Base-by-base conservation (phyloP, 2,113 vertebrate genomes). In the Tonatia bakeri region DNA sequence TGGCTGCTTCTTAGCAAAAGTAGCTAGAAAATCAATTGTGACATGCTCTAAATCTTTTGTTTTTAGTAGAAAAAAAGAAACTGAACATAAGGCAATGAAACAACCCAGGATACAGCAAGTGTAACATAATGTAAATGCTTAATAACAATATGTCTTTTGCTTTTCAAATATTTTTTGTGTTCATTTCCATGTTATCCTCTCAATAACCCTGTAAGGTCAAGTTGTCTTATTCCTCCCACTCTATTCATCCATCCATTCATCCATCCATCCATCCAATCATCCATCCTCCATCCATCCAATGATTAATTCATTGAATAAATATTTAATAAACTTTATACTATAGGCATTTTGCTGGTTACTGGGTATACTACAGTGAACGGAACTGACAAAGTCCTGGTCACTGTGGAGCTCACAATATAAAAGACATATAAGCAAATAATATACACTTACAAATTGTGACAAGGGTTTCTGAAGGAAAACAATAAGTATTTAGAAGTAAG, bases 31-130 rank as follows among this genome's bases (percentile, higher is more conserved):
- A 94, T 92, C 20, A 96, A 70, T 72, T 86, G 17, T 26, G 82
- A 88, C 88, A 85, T 81, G 7, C 0, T 22, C 14, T 92, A 64
- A 76, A 52, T 76, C 19, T 61, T 90, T 38, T 36, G 17, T 56
- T 91, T 79, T 72, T 40, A 28, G 61, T 8, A 83, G 36, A 24
- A 84, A 80, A 89, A 96, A 94, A n/a, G 1, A 19, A 91, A 91
- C 33, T 94, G 26, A 97, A 72, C 54, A 72, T 76, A 75, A 94
- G 93, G 61, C 38, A 96, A 83, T 47, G n/a, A 61, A 94, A 73
- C 36, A 90, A 92, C 43, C 2, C 12, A 79, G 24, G 22, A 70
- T 56, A 79, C 1, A 79, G 33, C 28, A 93, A 56, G 45, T 50
- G 76, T 90, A 52, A 76, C 1, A 6, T 94, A 75, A 65, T 45